These are phyloP conservation scores for Protophormia terraenovae DNA, from an alignment of 2,888 invertebrate genomes.

Conservation along the genomic window DNA sequence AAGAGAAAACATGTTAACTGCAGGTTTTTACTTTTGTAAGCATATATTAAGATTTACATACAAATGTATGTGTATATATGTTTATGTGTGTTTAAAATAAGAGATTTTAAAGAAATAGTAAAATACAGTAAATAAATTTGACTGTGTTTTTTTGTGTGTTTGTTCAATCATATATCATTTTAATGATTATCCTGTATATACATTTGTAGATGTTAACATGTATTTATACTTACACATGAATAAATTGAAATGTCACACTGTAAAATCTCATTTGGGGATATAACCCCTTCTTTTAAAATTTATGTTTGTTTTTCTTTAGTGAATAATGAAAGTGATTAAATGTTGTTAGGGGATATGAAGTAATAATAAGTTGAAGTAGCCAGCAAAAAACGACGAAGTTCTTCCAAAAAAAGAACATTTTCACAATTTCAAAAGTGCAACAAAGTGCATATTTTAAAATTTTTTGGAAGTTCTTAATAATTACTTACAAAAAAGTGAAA, in stretches of 20 bases:
- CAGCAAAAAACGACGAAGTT: too few relatives aligned
- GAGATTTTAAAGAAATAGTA: background rate
- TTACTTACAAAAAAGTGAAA: too few relatives aligned
- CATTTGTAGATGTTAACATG: background rate
- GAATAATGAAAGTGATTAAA: background rate
- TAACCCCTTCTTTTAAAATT: background rate
- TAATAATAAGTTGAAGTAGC: background rate
- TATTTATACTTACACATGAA: background rate
- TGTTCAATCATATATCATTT: conserved; percentile 44
- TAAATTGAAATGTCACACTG: conserved; percentile 24
- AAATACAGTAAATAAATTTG: background rate
- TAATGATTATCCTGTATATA: conserved; percentile 41
- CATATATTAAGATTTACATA: too few relatives aligned
- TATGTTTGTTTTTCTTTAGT: background rate
- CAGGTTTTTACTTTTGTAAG: too few relatives aligned
- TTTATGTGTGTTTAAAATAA: background rate
- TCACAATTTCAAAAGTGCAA: too few relatives aligned
- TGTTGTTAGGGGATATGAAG: background rate
- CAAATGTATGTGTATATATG: background rate
- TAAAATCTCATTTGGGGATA: background rate
- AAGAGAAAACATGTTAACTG: conserved; percentile 9
- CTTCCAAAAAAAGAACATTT: too few relatives aligned
- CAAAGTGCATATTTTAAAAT: too few relatives aligned
- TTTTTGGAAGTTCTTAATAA: too few relatives aligned
- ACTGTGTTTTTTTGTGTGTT: background rate